Evolutionary conservation across 1,140 invertebrate species (phyloP).

Genomic region (Sesamia nonagrioides): DNA sequence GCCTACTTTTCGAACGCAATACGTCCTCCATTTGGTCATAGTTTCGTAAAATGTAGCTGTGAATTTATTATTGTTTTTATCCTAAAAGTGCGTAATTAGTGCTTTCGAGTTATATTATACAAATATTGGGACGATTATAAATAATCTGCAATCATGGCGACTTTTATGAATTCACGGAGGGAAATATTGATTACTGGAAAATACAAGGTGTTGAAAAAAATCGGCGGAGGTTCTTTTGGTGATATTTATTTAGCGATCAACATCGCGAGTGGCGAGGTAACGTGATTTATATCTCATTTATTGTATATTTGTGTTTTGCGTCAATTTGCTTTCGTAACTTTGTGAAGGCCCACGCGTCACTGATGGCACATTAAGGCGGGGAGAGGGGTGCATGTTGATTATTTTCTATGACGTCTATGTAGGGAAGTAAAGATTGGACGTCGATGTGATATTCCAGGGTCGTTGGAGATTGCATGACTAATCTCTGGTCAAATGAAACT

Average conservation of each 20-base stretch:
- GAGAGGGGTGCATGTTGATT: constrained; percentile 55
- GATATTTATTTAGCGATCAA: constrained; percentile 99
- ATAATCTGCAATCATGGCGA: constrained; percentile 59
- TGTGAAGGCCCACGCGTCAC: constrained; percentile 51
- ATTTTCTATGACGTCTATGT: constrained; percentile 55
- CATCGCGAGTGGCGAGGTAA: constrained; percentile 97
- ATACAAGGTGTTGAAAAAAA: constrained; percentile 98
- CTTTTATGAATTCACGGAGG: constrained; percentile 56
- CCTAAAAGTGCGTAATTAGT: constrained; percentile 64
- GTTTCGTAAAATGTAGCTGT: constrained; percentile 67
- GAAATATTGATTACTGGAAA: constrained; percentile 92
- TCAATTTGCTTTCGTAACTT: constrained; percentile 46
- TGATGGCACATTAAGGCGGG: constrained; percentile 38
- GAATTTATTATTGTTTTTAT: constrained; percentile 69
- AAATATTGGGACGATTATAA: constrained; percentile 48
- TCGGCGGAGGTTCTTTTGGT: constrained; percentile 98
- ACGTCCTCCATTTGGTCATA: constrained; percentile 64
- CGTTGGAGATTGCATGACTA: constrained; percentile 49
- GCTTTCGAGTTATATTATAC: constrained; percentile 56
- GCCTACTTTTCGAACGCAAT: constrained; percentile 58
- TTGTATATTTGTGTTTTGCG: neutral
- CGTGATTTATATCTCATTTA: constrained; percentile 21
- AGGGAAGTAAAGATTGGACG: constrained; percentile 44
- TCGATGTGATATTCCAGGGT: constrained; percentile 50
- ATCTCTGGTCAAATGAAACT: constrained; percentile 25